Evolutionary conservation across 2,797 vertebrate genomes (phyloP).

Genomic region (Sarcoramphus papa): DNA sequence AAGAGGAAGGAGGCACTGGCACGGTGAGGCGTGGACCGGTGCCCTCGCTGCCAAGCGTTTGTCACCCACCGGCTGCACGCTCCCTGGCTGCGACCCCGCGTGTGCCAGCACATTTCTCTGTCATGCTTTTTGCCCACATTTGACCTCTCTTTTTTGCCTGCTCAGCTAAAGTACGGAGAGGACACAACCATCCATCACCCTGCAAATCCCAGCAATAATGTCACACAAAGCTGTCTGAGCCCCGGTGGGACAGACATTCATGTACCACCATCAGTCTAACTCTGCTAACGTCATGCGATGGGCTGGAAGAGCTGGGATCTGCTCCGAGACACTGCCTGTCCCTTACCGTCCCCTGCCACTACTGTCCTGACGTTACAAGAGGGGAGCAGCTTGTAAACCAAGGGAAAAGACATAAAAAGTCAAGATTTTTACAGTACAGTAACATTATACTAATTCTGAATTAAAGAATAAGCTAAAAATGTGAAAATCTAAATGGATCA

Average conservation of each 20-base stretch:
- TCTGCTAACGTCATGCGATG: not conserved
- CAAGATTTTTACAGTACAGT: not conserved
- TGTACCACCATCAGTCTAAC: not conserved
- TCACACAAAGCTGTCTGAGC: not conserved
- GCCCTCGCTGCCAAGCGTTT: not conserved
- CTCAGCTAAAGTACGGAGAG: not conserved
- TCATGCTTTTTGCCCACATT: not conserved
- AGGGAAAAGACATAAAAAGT: not conserved
- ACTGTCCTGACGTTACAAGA: not conserved
- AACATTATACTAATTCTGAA: not conserved
- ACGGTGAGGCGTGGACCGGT: rapidly evolving
- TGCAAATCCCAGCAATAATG: not conserved
- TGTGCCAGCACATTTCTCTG: not conserved
- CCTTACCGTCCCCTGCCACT: not conserved
- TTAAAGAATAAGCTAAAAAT: not conserved
- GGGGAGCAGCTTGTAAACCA: not conserved
- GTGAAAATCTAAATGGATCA: not conserved
- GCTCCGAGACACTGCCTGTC: not conserved
- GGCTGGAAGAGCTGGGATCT: not conserved
- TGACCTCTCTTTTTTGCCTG: not conserved
- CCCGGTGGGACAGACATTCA: rapidly evolving
- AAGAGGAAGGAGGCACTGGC: not conserved
- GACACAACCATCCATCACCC: not conserved
- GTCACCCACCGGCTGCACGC: rapidly evolving
- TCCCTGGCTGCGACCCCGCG: rapidly evolving